Evolutionary conservation across 2,797 vertebrate species (phyloP), one percentile per base, ranked within the genome.

Genomic region (Pseudotriccus pelzelni): DNA sequence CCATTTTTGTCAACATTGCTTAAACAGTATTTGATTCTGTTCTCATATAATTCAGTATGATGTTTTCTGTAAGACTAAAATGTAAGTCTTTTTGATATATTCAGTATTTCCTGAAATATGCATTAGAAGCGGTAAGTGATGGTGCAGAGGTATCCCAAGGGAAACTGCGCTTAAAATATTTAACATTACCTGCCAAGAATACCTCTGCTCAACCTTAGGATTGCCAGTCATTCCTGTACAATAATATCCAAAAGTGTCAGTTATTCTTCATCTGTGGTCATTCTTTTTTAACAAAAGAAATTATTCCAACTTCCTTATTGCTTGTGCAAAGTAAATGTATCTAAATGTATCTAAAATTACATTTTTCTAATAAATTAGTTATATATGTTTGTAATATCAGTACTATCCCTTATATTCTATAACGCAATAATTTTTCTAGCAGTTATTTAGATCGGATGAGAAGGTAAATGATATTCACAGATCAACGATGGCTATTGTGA

Each of bases 81-180:
- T 53, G 14, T 62, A 86, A 75, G 9, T 72, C 21, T 23, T 90
- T 83, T 83, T 81, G 27, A 75, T 89, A 78, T 22, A 60, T 39
- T 69, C 36, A 58, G 12, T 76, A 34, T 83, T 94, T 78, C 64
- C 30, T 93, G 53, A 95, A 93, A 94, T 90, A 93, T 44, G 19
- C 7, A 55, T 84, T 88, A 86, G 53, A 93, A 90, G 8, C 9
- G n/a, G 23, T 75, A 83, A 84, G 10, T 69, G 58, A 46, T 64
- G 43, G 16, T 44, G 13, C 15, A 76, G 62, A 78, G 37, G n/a
- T 52, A 52, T 50, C 55, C 39, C 47, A 66, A 22, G 46, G 46
- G 66, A 93, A 90, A 66, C 12, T 62, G 8, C 5, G 20, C n/a
- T 90, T 94, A 60, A 91, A 94, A 88, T 88, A 90, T 81, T 87